Percentiles rank a stretch among this genome's conserved stretches.
phyloP scores from a whole-genome alignment of 2,888 invertebrate species.

The Holacanthella duospinosa region DNA sequence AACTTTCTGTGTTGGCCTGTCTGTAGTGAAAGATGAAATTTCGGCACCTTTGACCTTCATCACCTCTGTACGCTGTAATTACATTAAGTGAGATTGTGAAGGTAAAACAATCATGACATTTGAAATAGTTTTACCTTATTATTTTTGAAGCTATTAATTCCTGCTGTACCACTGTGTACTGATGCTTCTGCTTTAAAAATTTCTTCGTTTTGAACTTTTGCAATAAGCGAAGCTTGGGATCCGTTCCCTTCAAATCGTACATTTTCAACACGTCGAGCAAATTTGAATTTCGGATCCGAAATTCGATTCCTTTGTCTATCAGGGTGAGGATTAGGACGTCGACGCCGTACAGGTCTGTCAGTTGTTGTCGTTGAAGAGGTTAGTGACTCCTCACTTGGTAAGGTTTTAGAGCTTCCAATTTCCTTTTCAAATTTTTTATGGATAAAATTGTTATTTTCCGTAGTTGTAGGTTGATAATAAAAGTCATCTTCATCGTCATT shows the following conservation, averaged over 20 bases:
- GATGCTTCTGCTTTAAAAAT: conserved; percentile 37
- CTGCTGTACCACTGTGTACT: conserved; percentile 28
- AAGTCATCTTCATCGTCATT: not conserved
- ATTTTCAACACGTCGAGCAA: conserved; percentile 24
- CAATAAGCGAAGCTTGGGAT: not conserved
- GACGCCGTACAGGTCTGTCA: conserved; percentile 13
- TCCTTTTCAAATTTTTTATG: not conserved
- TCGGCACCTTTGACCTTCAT: not conserved
- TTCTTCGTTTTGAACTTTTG: conserved; percentile 27
- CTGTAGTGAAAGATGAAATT: not conserved
- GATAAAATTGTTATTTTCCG: not conserved
- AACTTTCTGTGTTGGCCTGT: not conserved
- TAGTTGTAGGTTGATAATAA: not conserved
- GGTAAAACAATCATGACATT: not conserved
- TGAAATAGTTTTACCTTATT: conserved; percentile 17
- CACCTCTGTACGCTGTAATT: not conserved
- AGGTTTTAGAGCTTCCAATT: not conserved
- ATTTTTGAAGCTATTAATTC: conserved; percentile 25
- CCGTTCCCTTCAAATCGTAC: conserved; percentile 13
- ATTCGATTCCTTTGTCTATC: not conserved
- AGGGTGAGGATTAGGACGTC: conserved; percentile 21
- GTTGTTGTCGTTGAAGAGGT: conserved; percentile 10
- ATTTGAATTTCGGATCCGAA: conserved; percentile 29
- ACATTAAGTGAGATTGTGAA: not conserved
- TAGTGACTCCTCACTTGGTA: not conserved